Conservation (phyloP, 2,888 invertebrate genomes). For the Matsumyia berberina region DNA sequence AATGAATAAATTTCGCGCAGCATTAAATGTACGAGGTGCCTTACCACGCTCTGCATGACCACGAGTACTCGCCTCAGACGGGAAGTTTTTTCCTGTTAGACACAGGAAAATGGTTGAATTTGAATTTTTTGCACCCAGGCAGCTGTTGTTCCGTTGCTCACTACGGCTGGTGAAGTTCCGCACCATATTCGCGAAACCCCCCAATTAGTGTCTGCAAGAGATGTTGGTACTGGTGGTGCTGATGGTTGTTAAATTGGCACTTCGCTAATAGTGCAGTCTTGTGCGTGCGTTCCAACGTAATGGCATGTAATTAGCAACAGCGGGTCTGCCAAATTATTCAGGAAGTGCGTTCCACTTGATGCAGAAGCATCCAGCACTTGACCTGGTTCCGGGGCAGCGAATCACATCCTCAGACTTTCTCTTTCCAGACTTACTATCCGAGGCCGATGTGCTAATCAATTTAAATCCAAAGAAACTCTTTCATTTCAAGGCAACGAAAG, state of each 20-base stretch:
- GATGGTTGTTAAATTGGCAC: slow-evolving; percentile 19
- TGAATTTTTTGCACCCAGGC: not conserved
- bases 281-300: slow-evolving; percentile 38
- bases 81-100: not conserved
- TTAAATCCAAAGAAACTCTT: slow-evolving; percentile 47
- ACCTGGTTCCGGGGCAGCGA: not conserved
- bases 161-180: too few relatives aligned
- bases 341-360: slow-evolving; percentile 39
- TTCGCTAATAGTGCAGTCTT: not conserved
- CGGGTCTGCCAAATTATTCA: slow-evolving; percentile 10
- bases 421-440: slow-evolving; percentile 7
- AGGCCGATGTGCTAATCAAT: slow-evolving; percentile 20
- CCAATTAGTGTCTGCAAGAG: slow-evolving; percentile 29
- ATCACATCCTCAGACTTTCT: slow-evolving; percentile 12
- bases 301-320: slow-evolving; percentile 30
- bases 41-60: too few relatives aligned
- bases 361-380: slow-evolving; percentile 28
- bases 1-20: not conserved
- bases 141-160: slow-evolving; percentile 10
- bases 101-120: not conserved
- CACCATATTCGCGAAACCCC: slow-evolving; percentile 7
- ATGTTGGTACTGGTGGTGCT: not conserved
- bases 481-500: too few relatives aligned
- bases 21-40: too few relatives aligned
- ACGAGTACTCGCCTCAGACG: not conserved